Evolutionary conservation across 2,888 invertebrate genomes (phyloP).

Genomic region (Tubiluchus corallicola): DNA sequence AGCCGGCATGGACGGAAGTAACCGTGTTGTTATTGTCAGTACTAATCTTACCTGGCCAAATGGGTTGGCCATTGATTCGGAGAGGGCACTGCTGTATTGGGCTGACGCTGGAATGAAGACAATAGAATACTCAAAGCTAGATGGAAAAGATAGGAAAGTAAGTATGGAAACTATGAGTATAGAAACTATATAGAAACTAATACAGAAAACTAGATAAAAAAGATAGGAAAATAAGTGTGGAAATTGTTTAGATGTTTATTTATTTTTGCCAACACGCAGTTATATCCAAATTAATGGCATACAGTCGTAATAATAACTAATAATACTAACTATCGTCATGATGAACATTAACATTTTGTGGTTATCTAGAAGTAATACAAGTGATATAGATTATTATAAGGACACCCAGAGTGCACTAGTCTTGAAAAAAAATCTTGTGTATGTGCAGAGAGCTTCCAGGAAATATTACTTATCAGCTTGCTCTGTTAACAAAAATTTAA

Average conservation of each 20-base stretch:
- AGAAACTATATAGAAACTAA: not conserved
- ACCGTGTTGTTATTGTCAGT: slow-evolving; percentile 36
- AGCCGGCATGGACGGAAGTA: slow-evolving; percentile 67
- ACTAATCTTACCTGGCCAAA: slow-evolving; percentile 63
- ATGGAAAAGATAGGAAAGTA: slow-evolving; percentile 45
- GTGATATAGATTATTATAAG: no score
- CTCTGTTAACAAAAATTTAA: no score
- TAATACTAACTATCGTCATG: no score
- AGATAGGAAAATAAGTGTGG: slow-evolving; percentile 40
- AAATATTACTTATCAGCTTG: no score
- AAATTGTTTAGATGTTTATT: not conserved
- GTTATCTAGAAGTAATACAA: no score
- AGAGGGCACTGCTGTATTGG: slow-evolving; percentile 63
- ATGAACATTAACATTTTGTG: no score
- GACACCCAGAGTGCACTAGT: no score
- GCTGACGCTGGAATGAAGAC: slow-evolving; percentile 60
- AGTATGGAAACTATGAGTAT: slow-evolving; percentile 12
- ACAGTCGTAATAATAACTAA: no score
- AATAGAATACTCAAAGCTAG: slow-evolving; percentile 57
- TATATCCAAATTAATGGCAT: no score
- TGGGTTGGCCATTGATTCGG: slow-evolving; percentile 60
- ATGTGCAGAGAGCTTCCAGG: no score
- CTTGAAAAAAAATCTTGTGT: no score
- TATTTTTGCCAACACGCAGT: no score
- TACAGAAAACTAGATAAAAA: slow-evolving; percentile 20